Base-by-base conservation (phyloP, 2,888 invertebrate species). In the Callinectes sapidus region DNA sequence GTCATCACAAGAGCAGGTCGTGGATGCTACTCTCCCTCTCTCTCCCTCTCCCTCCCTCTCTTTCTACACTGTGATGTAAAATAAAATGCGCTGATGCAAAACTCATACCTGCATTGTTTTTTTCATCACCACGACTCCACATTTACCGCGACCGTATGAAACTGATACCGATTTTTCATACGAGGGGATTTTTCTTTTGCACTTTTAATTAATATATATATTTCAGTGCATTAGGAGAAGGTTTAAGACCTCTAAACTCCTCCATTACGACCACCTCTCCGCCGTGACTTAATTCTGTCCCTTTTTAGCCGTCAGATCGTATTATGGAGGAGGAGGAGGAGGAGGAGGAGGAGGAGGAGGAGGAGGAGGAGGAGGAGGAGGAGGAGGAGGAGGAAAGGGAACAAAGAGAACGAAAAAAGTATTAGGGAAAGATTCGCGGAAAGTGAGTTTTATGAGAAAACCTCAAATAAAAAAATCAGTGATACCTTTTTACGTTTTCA, bases 241-340 rank as follows among this genome's bases (percentile, higher is more conserved):
- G 81, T n/a, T 35, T 81, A 81, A 81, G 81, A 81, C 14, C 81
- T 32, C 81, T 35, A 32, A 35, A 81, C 35, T 81, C 71, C 35
- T 81, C 81, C 81, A 81, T 81, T 81, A 81, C 81, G 14, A 81
- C 10, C 35, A 81, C 32, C 23, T 81, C 81, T 35, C 35, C 81
- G 2, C 35, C 81, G 81, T 35, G 81, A 81, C 81, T 81, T 32
- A 81, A 81, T 81, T 81, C 32, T 81, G 81, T 16, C 35, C 81
- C 81, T 81, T 81, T 81, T 81, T 35, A 81, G 81, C 35, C 81
- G 35, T 81, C 32, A 81, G 81, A 81, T 81, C 14, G n/a, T 28
- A 71, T 71, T 28, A n/a, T 71, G 71, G 28, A 71, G 71, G 71
- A 71, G 28, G 71, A 71, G 71, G 71, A 71, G 71, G 81, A 81